phyloP scores from a whole-genome alignment of 2,797 vertebrate genomes.

The Squalus acanthias region DNA sequence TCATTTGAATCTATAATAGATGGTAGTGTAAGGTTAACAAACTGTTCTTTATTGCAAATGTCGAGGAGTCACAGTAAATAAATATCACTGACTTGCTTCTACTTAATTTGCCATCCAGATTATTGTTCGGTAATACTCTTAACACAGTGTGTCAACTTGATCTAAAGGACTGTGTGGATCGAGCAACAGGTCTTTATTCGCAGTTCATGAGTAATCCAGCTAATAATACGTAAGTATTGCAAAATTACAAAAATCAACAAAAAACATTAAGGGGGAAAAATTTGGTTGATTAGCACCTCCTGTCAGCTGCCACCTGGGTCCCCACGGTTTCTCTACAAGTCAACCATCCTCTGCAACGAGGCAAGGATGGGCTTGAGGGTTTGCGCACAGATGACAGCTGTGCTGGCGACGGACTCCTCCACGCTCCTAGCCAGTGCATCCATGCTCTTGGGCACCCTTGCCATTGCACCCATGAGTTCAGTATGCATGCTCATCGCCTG shows the following conservation, averaged over 20 bases:
- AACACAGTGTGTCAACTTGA: slow-evolving; percentile 55
- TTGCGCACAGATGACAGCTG: no score
- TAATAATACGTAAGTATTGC: slow-evolving; percentile 52
- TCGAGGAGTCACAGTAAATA: not conserved
- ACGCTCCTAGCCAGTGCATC: no score
- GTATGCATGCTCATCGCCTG: no score
- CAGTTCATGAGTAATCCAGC: slow-evolving; percentile 55
- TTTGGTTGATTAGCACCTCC: no score
- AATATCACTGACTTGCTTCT: not conserved
- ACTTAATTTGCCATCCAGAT: not conserved
- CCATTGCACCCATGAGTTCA: no score
- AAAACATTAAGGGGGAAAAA: not conserved
- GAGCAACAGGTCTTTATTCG: slow-evolving; percentile 57
- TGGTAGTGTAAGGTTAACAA: not conserved
- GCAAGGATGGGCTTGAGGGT: no score
- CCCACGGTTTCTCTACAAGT: no score
- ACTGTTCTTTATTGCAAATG: not conserved
- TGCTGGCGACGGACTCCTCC: no score
- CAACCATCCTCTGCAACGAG: no score
- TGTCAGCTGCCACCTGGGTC: no score
- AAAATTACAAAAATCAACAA: not conserved
- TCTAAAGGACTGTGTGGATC: slow-evolving; percentile 59
- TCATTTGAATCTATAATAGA: not conserved
- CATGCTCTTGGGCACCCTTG: no score
- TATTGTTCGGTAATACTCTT: slow-evolving; percentile 47